A percentile compares a stretch with the other conserved stretches of the same genome.
Conservation (phyloP, 1,140 invertebrate genomes). For the Diprion similis region DNA sequence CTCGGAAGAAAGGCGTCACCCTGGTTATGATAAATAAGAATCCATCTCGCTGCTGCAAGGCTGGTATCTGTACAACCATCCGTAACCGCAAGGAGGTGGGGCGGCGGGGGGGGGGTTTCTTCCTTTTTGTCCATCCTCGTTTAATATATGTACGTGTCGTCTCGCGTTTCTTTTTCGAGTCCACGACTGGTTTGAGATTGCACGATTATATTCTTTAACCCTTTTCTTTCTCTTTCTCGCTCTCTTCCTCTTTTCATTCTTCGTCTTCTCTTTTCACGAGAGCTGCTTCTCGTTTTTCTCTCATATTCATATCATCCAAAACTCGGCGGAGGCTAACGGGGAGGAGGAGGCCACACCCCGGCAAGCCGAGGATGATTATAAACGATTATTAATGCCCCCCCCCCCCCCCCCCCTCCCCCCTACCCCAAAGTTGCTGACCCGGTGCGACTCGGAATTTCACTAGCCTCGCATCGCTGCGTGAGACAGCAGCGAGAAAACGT, state of each 20-base stretch:
- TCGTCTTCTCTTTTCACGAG: neutral
- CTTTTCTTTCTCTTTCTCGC: neutral
- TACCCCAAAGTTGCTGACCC: neutral
- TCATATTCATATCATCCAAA: neutral
- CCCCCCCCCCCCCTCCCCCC: neutral
- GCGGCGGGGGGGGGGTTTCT: too few species aligned
- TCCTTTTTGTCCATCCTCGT: too few species aligned
- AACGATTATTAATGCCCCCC: constrained; percentile 53
- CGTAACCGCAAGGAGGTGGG: too few species aligned
- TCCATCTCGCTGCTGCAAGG: too few species aligned
- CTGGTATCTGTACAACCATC: too few species aligned
- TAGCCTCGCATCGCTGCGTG: too few species aligned
- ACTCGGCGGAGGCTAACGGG: neutral
- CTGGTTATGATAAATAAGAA: too few species aligned
- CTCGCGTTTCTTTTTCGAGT: too few species aligned
- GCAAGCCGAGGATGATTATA: constrained; percentile 41
- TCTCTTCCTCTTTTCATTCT: neutral
- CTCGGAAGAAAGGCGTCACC: too few species aligned
- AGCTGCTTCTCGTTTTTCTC: neutral
- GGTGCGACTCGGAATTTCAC: neutral
- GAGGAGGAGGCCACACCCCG: constrained; percentile 40
- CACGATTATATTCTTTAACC: neutral
- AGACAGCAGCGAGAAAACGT: constrained; percentile 31
- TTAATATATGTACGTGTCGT: too few species aligned
- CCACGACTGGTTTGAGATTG: too few species aligned